Base-by-base conservation (phyloP, 2,888 invertebrate genomes). In the Athalia cordata region DNA sequence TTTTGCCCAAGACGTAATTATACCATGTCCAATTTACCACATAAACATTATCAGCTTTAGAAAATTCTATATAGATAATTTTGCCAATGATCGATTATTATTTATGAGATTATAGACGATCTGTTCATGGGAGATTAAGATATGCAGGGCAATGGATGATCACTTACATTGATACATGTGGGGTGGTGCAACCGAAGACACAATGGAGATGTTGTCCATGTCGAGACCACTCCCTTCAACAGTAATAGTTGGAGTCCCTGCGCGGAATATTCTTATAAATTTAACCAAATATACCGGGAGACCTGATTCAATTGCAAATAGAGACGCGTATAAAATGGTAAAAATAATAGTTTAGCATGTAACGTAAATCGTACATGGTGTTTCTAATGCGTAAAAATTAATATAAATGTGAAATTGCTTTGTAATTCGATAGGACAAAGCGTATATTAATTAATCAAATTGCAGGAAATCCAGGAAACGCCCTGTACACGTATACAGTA, bases 161-260 rank as follows among this genome's bases (percentile, higher is more conserved):
- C 85, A 93, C 94, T 94, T 91, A 95, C 95, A 91, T 91, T 95
- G 95, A 90, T 95, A 95, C 89, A 95, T 93, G 89, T 95, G 94
- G 77, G 91, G 90, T 81, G 94, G 93, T 83, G 90, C 90, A 81
- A 94, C 93, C 77, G 94, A 94, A 79, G 95, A 95, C 81, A 95
- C 93, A 80, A 95, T 92, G 59, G 95, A 95, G 78, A 93, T 93
- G 79, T 94, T 93, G 90, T 95, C 95, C 82, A 94, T 93, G 87
- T 95, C 95, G 83, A 94, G 93, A 67, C 93, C 93, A 86, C 93
- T 93, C 80, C 91, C 91, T 85, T 92, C 92, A 82, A 92, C 89
- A 82, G 86, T 87, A 83, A 89, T 89, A 83, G 89, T 89, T 81
- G 89, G 89, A 79, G 91, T 91, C 86, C 91, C 91, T 91, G 88